A percentile compares a stretch with the other conserved stretches of the same genome.
phyloP scores from a whole-genome alignment of 2,113 vertebrate genomes.

The Apeltes quadracus region DNA sequence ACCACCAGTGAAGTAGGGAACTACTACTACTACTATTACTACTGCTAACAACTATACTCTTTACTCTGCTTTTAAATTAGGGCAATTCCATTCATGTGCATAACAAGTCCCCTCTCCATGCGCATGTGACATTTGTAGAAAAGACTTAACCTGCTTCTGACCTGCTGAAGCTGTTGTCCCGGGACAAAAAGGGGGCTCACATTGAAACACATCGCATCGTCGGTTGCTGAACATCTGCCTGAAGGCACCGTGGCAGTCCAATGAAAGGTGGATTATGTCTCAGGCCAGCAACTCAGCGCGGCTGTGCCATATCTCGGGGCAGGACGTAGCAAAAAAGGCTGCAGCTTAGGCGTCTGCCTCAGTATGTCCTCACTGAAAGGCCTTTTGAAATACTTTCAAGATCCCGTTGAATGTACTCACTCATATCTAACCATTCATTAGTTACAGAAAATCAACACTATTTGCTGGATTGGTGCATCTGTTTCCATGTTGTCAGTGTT shows the following conservation, averaged over 20 bases:
- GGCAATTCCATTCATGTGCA: neutral
- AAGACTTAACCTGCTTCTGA: neutral
- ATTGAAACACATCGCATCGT: constrained; percentile 19
- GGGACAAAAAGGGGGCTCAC: constrained; percentile 11
- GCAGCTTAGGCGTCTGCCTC: constrained; percentile 27
- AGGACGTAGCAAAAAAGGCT: constrained; percentile 19
- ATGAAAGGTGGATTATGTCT: constrained; percentile 39
- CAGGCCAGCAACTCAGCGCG: constrained; percentile 17
- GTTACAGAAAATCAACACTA: constrained; percentile 11
- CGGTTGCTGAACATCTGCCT: constrained; percentile 23
- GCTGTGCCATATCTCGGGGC: constrained; percentile 37
- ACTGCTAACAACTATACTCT: neutral
- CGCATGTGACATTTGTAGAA: neutral
- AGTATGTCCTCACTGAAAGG: constrained; percentile 30
- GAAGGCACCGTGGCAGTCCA: constrained; percentile 19
- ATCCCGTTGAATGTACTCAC: constrained; percentile 26
- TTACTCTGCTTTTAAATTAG: neutral
- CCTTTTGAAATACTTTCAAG: constrained; percentile 24
- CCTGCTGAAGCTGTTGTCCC: constrained; percentile 15
- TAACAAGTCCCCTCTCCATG: neutral
- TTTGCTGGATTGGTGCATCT: neutral
- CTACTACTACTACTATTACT: neutral
- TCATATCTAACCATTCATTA: constrained; percentile 8
- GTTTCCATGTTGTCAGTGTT: neutral
- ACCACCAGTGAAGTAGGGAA: too few species aligned